A percentile compares a stretch with the other conserved stretches of the same genome.
Evolutionary conservation across 2,797 vertebrate species (phyloP).

Genomic region (Oreochromis grahami): DNA sequence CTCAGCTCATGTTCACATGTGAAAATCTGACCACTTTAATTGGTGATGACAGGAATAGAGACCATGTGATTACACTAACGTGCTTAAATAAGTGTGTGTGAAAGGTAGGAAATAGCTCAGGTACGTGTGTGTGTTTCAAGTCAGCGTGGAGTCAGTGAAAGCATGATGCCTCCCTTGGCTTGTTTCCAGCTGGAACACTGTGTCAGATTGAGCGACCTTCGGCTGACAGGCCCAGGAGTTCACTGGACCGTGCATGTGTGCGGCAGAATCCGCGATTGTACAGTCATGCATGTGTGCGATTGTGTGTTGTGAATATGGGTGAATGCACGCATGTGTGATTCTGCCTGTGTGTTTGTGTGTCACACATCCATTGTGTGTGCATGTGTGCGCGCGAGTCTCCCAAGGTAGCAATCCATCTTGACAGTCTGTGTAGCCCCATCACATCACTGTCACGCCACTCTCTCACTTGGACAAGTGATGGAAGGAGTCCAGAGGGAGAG

Average conservation of each 20-base stretch:
- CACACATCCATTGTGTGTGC: conserved; percentile 8
- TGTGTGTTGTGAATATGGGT: conserved; percentile 55
- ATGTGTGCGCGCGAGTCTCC: conserved; percentile 43
- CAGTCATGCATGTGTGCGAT: conserved; percentile 61
- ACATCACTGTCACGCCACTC: conserved; percentile 71
- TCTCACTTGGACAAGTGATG: conserved; percentile 61
- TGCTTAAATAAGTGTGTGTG: background rate
- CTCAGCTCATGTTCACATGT: background rate
- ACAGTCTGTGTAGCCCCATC: conserved; percentile 71
- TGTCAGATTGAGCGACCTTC: conserved; percentile 72
- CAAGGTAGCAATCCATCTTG: conserved; percentile 69
- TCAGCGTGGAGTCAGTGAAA: conserved; percentile 35
- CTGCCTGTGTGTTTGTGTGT: conserved; percentile 37
- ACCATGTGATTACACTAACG: background rate
- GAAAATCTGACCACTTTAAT: background rate
- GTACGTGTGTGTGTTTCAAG: conserved; percentile 26
- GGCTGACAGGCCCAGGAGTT: conserved; percentile 70
- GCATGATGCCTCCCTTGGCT: conserved; percentile 49
- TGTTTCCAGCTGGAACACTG: conserved; percentile 67
- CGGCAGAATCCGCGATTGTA: conserved; percentile 34
- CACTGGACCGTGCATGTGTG: conserved; percentile 55
- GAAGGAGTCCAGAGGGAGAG: conserved; percentile 61
- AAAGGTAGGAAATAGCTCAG: background rate
- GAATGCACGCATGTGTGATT: conserved; percentile 45
- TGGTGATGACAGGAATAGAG: background rate